A percentile compares a stretch with the other conserved stretches of the same genome.
phyloP scores from a whole-genome alignment of 2,888 invertebrate species.

The Actias luna region DNA sequence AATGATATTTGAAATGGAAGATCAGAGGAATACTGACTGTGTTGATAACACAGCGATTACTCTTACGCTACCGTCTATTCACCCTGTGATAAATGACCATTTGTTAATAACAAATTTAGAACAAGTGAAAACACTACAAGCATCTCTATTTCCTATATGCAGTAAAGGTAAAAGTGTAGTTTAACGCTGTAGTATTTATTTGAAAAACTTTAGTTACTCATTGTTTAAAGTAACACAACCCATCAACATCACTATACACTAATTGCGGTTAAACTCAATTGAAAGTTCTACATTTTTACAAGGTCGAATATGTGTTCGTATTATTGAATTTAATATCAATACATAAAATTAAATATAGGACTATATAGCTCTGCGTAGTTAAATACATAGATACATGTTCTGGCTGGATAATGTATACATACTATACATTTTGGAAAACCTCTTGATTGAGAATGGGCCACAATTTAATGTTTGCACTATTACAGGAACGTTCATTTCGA shows the following conservation, averaged over 20 bases:
- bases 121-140: slow-evolving; percentile 85
- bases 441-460: neutral
- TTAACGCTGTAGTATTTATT: neutral
- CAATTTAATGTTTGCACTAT: neutral
- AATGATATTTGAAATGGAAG: slow-evolving; percentile 70
- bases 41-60: slow-evolving; percentile 64
- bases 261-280: no score
- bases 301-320: no score
- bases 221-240: no score
- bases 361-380: no score
- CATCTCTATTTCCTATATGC: slow-evolving; percentile 84
- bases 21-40: slow-evolving; percentile 57
- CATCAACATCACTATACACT: no score
- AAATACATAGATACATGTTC: neutral
- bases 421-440: neutral
- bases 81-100: slow-evolving; percentile 67
- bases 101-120: slow-evolving; percentile 69
- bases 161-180: slow-evolving; percentile 65
- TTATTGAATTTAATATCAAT: no score
- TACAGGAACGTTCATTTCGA: slow-evolving; percentile 83
- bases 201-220: neutral
- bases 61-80: slow-evolving; percentile 59
- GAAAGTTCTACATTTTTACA: no score
- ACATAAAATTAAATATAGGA: no score
- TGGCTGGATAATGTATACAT: neutral